phyloP scores from a whole-genome alignment of 2,113 vertebrate species.

The Leptobrachium leishanense region DNA sequence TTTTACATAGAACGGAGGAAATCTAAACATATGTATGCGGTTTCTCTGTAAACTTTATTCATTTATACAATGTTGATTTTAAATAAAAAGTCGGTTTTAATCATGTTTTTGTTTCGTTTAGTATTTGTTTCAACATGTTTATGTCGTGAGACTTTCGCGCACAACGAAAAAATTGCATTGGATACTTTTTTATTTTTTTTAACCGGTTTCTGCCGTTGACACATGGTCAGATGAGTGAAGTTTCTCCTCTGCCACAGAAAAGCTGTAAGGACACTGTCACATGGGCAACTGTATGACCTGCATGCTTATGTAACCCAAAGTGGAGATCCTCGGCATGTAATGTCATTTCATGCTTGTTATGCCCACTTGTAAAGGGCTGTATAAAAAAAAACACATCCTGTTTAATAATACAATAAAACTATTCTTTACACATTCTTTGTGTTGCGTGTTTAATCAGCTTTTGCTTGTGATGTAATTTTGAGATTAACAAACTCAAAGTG shows the following conservation, averaged over 20 bases:
- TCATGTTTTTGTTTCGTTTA: too few relatives aligned
- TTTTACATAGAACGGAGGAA: too few relatives aligned
- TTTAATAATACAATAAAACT: constrained; percentile 93
- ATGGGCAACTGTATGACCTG: constrained; percentile 54
- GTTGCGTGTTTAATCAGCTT: constrained; percentile 9
- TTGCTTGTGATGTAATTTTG: not conserved
- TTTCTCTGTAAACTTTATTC: too few relatives aligned
- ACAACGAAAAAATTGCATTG: not conserved
- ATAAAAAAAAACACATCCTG: constrained; percentile 70
- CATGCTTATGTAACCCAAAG: constrained; percentile 30
- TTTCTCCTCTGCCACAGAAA: constrained; percentile 11
- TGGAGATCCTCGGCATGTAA: constrained; percentile 65
- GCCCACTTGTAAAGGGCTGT: constrained; percentile 79
- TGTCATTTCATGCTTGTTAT: constrained; percentile 77
- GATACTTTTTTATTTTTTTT: not conserved
- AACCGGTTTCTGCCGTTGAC: not conserved
- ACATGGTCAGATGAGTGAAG: not conserved
- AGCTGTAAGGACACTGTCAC: constrained; percentile 63
- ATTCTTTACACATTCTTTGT: constrained; percentile 75
- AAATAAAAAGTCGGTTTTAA: too few relatives aligned
- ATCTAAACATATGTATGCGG: too few relatives aligned
- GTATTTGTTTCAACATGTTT: too few relatives aligned
- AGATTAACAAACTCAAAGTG: not conserved
- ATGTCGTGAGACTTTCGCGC: too few relatives aligned
- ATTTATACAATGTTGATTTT: too few relatives aligned